Conservation (phyloP, 2,888 invertebrate genomes). For the Amphimallon solstitiale region DNA sequence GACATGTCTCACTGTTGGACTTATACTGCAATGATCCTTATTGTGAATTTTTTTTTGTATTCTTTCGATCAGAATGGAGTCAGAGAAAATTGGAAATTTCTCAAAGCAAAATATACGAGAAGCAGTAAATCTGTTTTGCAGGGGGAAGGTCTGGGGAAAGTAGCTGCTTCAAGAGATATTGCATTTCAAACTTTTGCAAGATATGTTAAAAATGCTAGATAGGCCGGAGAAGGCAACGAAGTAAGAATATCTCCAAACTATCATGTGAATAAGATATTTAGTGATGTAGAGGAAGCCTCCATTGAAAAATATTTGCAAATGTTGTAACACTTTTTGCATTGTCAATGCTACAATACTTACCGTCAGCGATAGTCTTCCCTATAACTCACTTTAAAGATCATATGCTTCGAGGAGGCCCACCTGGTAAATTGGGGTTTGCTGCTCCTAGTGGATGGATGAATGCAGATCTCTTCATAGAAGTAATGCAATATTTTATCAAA, state of each 20-base stretch:
- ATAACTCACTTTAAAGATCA: not conserved
- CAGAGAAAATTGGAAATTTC: slow-evolving; percentile 25
- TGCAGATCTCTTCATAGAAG: slow-evolving; percentile 14
- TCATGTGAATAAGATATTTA: slow-evolving; percentile 44
- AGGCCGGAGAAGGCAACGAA: slow-evolving; percentile 5
- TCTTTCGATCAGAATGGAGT: too few species aligned
- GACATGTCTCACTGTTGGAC: too few species aligned
- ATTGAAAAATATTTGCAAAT: slow-evolving; percentile 38
- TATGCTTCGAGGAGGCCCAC: not conserved
- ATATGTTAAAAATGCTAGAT: slow-evolving; percentile 40
- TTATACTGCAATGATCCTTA: too few species aligned
- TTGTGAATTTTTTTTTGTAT: too few species aligned
- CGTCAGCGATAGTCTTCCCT: slow-evolving; percentile 5
- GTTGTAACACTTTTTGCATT: slow-evolving; percentile 8
- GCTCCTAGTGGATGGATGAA: slow-evolving; percentile 15
- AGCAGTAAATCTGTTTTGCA: slow-evolving; percentile 38
- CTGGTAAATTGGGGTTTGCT: slow-evolving; percentile 3
- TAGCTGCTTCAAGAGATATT: slow-evolving; percentile 30
- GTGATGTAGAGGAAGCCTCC: slow-evolving; percentile 37
- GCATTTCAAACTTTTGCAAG: slow-evolving; percentile 43
- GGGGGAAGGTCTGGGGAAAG: slow-evolving; percentile 32
- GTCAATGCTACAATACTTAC: slow-evolving; percentile 7
- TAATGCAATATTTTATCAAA: slow-evolving; percentile 36
- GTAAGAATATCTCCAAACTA: slow-evolving; percentile 40
- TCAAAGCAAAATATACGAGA: slow-evolving; percentile 38